Conservation (phyloP, 2,797 vertebrate genomes). For the Anolis apletophallus region DNA sequence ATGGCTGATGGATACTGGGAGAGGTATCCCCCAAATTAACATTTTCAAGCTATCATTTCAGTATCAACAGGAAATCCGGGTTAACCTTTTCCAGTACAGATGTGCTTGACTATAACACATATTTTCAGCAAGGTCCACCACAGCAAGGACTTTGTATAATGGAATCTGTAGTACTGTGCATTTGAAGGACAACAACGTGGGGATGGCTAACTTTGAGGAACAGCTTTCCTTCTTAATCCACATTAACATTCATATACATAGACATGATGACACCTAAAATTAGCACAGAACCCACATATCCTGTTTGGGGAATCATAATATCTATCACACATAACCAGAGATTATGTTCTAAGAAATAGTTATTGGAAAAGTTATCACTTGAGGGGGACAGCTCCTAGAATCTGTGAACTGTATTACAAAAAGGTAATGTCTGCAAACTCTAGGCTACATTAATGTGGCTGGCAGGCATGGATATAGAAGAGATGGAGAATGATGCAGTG, state of each 20-base stretch:
- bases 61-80: not conserved
- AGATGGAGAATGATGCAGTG: not conserved
- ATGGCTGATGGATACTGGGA: too few species aligned
- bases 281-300: too few species aligned
- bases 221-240: not conserved
- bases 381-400: too few species aligned
- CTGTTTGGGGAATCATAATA: not conserved
- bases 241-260: not conserved
- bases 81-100: not conserved
- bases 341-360: not conserved
- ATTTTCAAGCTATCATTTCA: not conserved
- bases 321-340: not conserved
- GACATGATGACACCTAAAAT: not conserved
- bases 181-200: not conserved
- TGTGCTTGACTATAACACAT: not conserved
- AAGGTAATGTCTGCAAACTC: not conserved
- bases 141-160: not conserved
- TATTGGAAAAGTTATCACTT: too few species aligned
- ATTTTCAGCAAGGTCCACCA: not conserved
- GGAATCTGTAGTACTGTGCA: not conserved
- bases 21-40: too few species aligned
- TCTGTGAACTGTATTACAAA: too few species aligned
- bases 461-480: not conserved
- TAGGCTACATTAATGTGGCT: not conserved
- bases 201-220: not conserved